A percentile compares a stretch with the other conserved stretches of the same genome.
Conservation (phyloP, 2,888 invertebrate species). For the Orthonychiurus folsomi region DNA sequence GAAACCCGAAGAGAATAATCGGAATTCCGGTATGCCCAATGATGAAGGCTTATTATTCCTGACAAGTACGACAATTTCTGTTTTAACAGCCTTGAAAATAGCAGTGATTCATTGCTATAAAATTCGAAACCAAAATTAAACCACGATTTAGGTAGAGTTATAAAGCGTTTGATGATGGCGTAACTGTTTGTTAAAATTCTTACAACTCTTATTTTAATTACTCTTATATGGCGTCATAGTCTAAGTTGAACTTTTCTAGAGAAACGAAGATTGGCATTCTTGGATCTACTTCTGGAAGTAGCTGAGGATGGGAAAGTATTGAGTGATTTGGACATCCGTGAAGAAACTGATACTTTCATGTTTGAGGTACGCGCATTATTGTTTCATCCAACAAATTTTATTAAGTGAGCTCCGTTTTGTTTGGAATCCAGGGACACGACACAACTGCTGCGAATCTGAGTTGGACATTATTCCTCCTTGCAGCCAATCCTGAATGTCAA, state of each 20-base stretch:
- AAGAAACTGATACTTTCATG: constrained; percentile 45
- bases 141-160: no score
- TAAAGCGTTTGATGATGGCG: no score
- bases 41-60: no score
- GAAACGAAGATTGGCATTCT: constrained; percentile 3
- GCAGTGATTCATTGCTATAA: neutral
- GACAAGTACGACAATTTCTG: no score
- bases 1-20: no score
- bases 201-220: neutral
- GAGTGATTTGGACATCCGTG: constrained; percentile 43
- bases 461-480: constrained; percentile 15
- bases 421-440: constrained; percentile 44
- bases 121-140: no score
- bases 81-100: no score
- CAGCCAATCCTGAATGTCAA: constrained; percentile 8
- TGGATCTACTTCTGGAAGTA: constrained; percentile 50
- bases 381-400: no score
- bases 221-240: no score
- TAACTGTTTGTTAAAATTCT: no score
- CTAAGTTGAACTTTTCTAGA: neutral
- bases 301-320: constrained; percentile 43
- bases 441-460: constrained; percentile 14
- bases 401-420: constrained; percentile 75
- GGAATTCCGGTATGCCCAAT: no score
- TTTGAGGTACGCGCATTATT: constrained; percentile 46